These are phyloP conservation scores for Chrosomus eos DNA, from an alignment of 2,797 vertebrate species.

Conservation along the genomic window DNA sequence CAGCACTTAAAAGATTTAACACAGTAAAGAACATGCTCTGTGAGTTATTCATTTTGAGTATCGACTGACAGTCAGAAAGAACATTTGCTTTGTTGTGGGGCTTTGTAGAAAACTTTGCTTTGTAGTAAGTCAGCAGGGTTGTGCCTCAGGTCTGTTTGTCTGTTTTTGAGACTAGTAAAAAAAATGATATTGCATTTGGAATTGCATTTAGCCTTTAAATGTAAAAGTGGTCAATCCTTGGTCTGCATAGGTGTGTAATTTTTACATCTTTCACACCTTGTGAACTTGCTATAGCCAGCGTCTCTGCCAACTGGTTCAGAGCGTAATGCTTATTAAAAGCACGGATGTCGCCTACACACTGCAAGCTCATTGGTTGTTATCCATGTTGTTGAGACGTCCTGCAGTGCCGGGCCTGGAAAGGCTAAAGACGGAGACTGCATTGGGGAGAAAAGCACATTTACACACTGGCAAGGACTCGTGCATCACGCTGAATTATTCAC, in stretches of 20 bases:
- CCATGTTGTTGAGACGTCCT: conserved; percentile 36
- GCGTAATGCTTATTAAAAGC: conserved; percentile 38
- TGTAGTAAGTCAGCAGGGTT: neutral
- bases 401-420: neutral
- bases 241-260: neutral
- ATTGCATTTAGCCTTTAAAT: neutral
- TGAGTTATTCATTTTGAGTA: conserved; percentile 28
- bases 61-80: neutral
- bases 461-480: conserved; percentile 28
- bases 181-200: neutral
- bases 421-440: conserved; percentile 37
- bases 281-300: neutral
- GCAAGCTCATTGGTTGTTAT: conserved; percentile 28
- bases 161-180: neutral
- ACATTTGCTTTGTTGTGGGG: neutral
- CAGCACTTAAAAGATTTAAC: conserved; percentile 35
- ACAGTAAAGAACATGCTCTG: conserved; percentile 14
- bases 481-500: conserved; percentile 55
- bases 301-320: conserved; percentile 10
- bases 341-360: conserved; percentile 17
- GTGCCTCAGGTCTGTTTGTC: neutral
- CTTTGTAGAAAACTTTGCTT: neutral
- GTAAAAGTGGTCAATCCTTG: neutral
- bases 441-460: conserved; percentile 50
- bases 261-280: conserved; percentile 28